A percentile compares a stretch with the other conserved stretches of the same genome.
Conservation (phyloP, 2,113 vertebrate genomes). For the Corydoras maculifer region DNA sequence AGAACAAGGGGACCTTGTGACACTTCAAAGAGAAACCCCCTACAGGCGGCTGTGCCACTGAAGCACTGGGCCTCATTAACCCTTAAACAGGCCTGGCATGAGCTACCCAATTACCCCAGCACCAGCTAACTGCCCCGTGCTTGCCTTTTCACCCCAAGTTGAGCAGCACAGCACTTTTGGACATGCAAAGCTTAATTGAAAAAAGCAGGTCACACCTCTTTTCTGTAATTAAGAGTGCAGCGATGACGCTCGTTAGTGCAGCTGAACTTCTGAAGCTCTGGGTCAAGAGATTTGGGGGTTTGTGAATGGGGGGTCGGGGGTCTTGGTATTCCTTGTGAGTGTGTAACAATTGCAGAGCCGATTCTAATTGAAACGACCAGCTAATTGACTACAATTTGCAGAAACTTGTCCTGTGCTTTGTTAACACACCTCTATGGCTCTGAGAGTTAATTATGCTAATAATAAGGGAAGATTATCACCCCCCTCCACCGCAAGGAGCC, state of each 20-base stretch:
- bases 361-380: conserved; percentile 88
- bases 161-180: too few relatives aligned
- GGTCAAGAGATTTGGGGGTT: conserved; percentile 45
- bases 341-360: conserved; percentile 14
- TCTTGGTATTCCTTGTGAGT: conserved; percentile 35
- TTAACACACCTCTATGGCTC: conserved; percentile 95
- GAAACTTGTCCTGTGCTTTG: conserved; percentile 87
- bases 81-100: conserved; percentile 98
- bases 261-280: conserved; percentile 46
- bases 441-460: conserved; percentile 99
- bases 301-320: conserved; percentile 36
- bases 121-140: conserved; percentile 55
- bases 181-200: conserved; percentile 77
- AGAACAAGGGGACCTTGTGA: conserved; percentile 99
- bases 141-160: too few relatives aligned
- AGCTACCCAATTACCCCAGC: conserved; percentile 80
- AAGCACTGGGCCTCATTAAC: conserved; percentile 99
- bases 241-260: conserved; percentile 62
- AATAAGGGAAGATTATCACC: conserved; percentile 46
- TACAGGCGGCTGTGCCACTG: conserved; percentile 98
- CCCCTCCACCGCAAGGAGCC: conserved; percentile 81
- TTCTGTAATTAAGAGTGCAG: conserved; percentile 79
- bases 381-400: conserved; percentile 93
- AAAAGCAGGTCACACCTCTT: conserved; percentile 77
- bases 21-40: conserved; percentile 99